These are phyloP conservation scores for Drosophila lacicola DNA, from an alignment of 2,888 invertebrate species.

Conservation along the genomic window DNA sequence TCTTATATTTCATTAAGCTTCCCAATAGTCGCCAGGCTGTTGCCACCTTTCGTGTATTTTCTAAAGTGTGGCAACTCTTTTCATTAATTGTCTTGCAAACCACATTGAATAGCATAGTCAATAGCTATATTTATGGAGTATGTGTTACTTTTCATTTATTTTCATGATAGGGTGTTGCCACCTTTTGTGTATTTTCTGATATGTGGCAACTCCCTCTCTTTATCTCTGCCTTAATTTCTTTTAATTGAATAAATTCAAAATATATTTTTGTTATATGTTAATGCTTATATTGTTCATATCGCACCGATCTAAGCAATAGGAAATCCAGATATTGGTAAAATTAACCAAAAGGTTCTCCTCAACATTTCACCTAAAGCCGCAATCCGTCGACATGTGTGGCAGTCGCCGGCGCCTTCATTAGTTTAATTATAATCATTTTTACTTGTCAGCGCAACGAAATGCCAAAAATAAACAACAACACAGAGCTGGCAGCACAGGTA, in stretches of 20 bases:
- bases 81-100: too few relatives aligned
- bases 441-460: constrained; percentile 57
- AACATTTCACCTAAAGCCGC: constrained; percentile 1
- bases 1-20: too few relatives aligned
- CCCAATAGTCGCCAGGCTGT: too few relatives aligned
- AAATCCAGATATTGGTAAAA: constrained; percentile 14
- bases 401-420: constrained; percentile 55
- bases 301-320: background rate
- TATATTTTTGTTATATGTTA: background rate
- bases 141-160: too few relatives aligned
- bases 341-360: constrained; percentile 2
- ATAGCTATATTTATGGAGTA: too few relatives aligned
- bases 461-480: constrained; percentile 57
- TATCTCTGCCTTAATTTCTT: too few relatives aligned
- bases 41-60: too few relatives aligned
- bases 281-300: background rate
- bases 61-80: too few relatives aligned
- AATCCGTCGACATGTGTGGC: background rate
- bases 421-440: constrained; percentile 78
- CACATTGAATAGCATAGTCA: too few relatives aligned
- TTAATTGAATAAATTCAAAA: too few relatives aligned
- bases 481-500: constrained; percentile 43
- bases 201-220: background rate
- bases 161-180: background rate
- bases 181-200: background rate